Evolutionary conservation across 2,888 invertebrate species (phyloP).

Genomic region (Ecdyonurus torrentis): DNA sequence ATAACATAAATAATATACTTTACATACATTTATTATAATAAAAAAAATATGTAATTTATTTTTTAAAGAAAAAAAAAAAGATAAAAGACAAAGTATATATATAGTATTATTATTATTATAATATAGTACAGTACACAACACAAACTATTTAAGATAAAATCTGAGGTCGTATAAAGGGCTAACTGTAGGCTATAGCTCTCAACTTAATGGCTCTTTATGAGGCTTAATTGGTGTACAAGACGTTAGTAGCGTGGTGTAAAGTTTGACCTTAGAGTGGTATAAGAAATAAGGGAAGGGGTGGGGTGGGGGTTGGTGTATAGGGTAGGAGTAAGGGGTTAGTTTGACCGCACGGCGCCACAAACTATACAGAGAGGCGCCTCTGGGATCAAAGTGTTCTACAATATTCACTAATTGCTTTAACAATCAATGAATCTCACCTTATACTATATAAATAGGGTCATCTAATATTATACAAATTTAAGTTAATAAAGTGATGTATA

Average conservation of each 20-base stretch:
- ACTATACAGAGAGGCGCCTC: not conserved
- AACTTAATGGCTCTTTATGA: not conserved
- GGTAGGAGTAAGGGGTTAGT: too few relatives aligned
- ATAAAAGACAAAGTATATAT: too few relatives aligned
- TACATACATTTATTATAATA: too few relatives aligned
- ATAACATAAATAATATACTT: not conserved
- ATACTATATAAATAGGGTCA: too few relatives aligned
- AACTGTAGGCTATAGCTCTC: not conserved
- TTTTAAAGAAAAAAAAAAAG: too few relatives aligned
- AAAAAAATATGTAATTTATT: too few relatives aligned
- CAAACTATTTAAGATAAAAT: not conserved
- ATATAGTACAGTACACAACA: not conserved
- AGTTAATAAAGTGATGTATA: too few relatives aligned
- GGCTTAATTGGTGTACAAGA: slow-evolving; percentile 2
- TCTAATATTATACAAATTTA: too few relatives aligned
- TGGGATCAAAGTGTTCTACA: not conserved
- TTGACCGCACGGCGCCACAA: too few relatives aligned
- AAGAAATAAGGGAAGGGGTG: too few relatives aligned
- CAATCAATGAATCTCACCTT: not conserved
- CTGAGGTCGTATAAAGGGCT: not conserved
- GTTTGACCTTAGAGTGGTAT: not conserved
- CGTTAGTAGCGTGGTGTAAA: not conserved
- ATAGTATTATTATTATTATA: not conserved
- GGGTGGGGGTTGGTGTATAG: too few relatives aligned
- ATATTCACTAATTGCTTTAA: not conserved